A percentile compares a stretch with the other conserved stretches of the same genome.
Conservation (phyloP, 2,113 vertebrate species). For the Rynchops niger region DNA sequence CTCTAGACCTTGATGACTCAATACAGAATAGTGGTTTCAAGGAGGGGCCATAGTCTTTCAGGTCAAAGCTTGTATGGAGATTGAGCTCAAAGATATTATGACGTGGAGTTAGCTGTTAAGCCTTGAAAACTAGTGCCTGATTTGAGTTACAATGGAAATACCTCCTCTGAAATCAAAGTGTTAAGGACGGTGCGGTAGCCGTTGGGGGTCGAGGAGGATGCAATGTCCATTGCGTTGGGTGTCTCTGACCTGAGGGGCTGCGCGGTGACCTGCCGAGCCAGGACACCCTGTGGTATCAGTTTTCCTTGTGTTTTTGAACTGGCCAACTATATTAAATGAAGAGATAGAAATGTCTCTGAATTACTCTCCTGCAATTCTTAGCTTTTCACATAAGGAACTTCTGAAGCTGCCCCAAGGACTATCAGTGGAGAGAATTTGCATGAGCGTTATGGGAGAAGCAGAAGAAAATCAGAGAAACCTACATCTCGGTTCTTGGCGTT, state of each 20-base stretch:
- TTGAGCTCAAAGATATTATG: neutral
- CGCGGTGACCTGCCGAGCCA: fast-evolving
- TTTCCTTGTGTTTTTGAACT: neutral
- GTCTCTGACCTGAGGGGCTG: no score
- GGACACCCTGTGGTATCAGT: fast-evolving
- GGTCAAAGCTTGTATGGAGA: neutral
- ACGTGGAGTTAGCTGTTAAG: neutral
- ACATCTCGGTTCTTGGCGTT: fast-evolving
- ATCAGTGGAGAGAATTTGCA: neutral
- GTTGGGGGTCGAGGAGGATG: neutral
- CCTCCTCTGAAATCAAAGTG: neutral
- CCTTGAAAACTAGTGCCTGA: fast-evolving
- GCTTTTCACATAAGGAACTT: neutral
- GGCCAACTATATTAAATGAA: neutral
- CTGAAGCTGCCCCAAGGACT: neutral
- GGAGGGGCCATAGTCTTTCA: neutral
- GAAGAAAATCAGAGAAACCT: neutral
- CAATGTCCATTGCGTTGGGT: fast-evolving
- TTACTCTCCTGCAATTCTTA: neutral
- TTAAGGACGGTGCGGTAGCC: fast-evolving
- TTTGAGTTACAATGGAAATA: fast-evolving
- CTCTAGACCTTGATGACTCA: neutral
- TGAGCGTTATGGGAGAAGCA: neutral
- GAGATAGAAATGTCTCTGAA: neutral
- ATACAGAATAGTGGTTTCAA: neutral